Conservation (phyloP, 2,888 invertebrate genomes). For the Zootermopsis nevadensis region DNA sequence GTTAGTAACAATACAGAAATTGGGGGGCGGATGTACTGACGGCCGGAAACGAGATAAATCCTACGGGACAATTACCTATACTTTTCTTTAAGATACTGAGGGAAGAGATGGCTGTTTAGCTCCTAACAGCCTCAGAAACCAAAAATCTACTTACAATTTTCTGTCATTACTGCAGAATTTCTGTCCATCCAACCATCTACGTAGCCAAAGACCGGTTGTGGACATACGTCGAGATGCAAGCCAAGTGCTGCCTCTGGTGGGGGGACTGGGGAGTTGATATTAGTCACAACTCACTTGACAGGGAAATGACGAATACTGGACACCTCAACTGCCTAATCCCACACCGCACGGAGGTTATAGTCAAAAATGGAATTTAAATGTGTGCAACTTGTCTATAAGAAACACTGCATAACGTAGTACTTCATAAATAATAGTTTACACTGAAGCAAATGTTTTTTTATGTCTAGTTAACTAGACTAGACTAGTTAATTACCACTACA, state of each 20-base stretch:
- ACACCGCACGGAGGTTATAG: neutral
- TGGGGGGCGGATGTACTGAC: neutral
- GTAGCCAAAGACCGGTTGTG: neutral
- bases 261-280: neutral
- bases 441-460: too few species aligned
- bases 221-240: neutral
- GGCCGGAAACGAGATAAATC: constrained; percentile 14
- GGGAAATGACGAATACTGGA: neutral
- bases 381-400: too few species aligned
- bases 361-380: neutral
- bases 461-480: too few species aligned
- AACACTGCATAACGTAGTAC: too few species aligned
- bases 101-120: neutral
- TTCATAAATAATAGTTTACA: too few species aligned
- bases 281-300: constrained; percentile 26
- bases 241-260: neutral
- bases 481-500: too few species aligned
- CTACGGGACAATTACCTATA: constrained; percentile 30
- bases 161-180: constrained; percentile 30
- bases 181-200: constrained; percentile 25
- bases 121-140: too few species aligned
- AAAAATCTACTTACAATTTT: constrained; percentile 29
- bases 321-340: neutral
- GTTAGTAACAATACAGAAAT: constrained; percentile 18
- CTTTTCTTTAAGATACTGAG: neutral